Evolutionary conservation across 2,113 vertebrate species (phyloP).

Genomic region (Zosterops borbonicus): DNA sequence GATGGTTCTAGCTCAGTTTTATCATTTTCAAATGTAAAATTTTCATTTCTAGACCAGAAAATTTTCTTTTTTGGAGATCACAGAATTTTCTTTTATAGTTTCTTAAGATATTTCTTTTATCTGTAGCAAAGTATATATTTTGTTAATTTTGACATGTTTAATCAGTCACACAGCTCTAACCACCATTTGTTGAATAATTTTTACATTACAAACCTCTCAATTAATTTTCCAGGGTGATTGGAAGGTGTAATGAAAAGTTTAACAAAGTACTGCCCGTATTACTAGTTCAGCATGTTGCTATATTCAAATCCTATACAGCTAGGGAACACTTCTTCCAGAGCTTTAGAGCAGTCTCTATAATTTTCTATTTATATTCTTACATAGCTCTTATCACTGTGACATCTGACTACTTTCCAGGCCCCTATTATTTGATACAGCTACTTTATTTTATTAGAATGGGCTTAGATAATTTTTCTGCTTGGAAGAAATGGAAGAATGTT

Average conservation of each 20-base stretch:
- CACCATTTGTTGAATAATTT: background rate
- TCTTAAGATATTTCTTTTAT: background rate
- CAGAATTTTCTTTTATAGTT: background rate
- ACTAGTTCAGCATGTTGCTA: background rate
- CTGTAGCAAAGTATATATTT: background rate
- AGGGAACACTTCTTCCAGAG: background rate
- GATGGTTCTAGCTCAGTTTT: background rate
- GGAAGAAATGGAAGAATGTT: background rate
- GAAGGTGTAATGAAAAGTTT: background rate
- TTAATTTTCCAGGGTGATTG: background rate
- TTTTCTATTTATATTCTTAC: background rate
- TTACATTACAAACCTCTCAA: background rate
- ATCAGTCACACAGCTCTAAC: background rate
- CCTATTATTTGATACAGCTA: background rate
- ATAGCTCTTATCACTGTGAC: background rate
- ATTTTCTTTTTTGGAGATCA: background rate
- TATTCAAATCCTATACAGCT: background rate
- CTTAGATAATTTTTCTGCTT: slow-evolving; percentile 12
- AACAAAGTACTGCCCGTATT: background rate
- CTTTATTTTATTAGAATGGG: background rate
- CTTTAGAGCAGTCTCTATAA: background rate
- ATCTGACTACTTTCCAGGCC: background rate
- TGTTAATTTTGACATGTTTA: background rate
- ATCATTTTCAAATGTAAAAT: background rate
- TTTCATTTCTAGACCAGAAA: background rate